Evolutionary conservation across 2,888 invertebrate genomes (phyloP).

Genomic region (Brachyptera risi): DNA sequence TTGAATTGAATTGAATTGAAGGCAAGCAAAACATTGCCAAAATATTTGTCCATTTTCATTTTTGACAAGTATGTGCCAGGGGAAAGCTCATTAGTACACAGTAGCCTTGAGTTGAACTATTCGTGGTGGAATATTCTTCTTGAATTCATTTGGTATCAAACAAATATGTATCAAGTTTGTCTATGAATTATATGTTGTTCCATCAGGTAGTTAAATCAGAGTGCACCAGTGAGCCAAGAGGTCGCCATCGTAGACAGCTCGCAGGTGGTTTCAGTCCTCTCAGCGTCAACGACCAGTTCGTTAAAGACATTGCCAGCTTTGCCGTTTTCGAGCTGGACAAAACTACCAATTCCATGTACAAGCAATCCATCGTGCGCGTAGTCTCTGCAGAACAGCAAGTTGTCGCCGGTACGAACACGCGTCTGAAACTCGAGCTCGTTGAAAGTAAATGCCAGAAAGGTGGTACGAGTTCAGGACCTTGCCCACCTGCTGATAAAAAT

Average conservation of each 20-base stretch:
- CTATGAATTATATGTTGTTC: neutral
- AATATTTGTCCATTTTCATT: too few species aligned
- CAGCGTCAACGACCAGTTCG: neutral
- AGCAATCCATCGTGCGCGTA: slow-evolving; percentile 36
- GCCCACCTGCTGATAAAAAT: neutral
- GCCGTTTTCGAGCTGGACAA: slow-evolving; percentile 7
- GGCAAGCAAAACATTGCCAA: too few species aligned
- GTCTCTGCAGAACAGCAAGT: slow-evolving; percentile 31
- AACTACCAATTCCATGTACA: slow-evolving; percentile 35
- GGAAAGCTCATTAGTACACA: too few species aligned
- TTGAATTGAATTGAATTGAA: too few species aligned
- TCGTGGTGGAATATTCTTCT: too few species aligned
- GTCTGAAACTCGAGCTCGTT: slow-evolving; percentile 46
- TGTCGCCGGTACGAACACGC: slow-evolving; percentile 44
- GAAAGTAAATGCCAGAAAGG: slow-evolving; percentile 44
- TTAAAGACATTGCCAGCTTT: slow-evolving; percentile 3
- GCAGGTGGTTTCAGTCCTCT: neutral
- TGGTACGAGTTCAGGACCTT: neutral
- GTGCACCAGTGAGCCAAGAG: neutral
- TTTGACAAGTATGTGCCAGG: too few species aligned
- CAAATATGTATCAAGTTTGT: neutral
- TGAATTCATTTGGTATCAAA: too few species aligned
- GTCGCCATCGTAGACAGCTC: neutral
- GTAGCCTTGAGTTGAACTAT: too few species aligned
- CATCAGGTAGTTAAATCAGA: slow-evolving; percentile 6